Conservation (phyloP, 1,140 invertebrate genomes). For the Pygmarrhopalites habei region DNA sequence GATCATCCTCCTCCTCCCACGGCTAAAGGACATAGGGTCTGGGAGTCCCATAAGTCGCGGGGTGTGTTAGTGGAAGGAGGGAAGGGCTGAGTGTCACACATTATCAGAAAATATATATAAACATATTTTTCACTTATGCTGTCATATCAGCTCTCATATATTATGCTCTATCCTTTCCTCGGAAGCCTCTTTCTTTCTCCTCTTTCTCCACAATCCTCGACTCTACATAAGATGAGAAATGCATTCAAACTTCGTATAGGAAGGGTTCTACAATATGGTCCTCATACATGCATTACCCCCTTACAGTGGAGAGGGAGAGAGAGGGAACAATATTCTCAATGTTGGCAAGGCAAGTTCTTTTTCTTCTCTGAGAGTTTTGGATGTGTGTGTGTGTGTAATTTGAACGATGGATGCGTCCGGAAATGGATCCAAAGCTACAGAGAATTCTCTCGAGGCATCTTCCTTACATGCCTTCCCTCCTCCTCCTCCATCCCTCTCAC, state of each 20-base stretch:
- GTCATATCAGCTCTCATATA: slow-evolving; percentile 2
- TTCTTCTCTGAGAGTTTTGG: neutral
- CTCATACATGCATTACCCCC: neutral
- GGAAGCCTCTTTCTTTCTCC: neutral
- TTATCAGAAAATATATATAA: neutral
- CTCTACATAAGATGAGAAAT: neutral
- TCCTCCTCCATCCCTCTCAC: no score
- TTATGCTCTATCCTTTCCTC: neutral
- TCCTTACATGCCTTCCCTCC: no score
- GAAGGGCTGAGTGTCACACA: slow-evolving; percentile 1
- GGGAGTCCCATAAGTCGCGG: no score
- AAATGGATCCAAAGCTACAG: slow-evolving; percentile 20
- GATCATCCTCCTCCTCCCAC: no score
- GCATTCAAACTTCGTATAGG: neutral
- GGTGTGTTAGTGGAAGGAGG: no score
- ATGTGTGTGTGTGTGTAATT: slow-evolving; percentile 30
- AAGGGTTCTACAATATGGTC: neutral
- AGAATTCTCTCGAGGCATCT: slow-evolving; percentile 33
- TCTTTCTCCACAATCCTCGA: neutral
- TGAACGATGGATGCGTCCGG: slow-evolving; percentile 31
- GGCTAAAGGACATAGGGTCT: no score
- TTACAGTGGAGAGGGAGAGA: neutral
- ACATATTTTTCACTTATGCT: slow-evolving; percentile 25
- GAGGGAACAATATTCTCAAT: neutral
- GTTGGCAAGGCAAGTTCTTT: no score